Percentiles rank a stretch among this genome's conserved stretches.
phyloP scores from a whole-genome alignment of 1,140 invertebrate genomes.

The Popillia japonica region DNA sequence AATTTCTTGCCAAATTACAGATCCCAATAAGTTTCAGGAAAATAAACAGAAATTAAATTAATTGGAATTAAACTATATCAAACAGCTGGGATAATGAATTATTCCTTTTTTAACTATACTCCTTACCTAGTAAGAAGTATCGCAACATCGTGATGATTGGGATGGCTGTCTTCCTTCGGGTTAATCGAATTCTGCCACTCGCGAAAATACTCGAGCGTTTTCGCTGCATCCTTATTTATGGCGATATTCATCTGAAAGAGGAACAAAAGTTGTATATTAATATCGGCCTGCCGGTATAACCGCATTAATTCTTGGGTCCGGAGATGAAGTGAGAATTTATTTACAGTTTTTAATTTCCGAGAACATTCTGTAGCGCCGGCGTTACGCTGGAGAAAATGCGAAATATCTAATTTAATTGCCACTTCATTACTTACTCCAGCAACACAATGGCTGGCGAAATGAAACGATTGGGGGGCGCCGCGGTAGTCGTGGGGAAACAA shows the following conservation, averaged over 20 bases:
- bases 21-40: too few species aligned
- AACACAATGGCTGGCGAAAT: not conserved
- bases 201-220: constrained; percentile 68
- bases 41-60: too few species aligned
- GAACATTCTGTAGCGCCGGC: not conserved
- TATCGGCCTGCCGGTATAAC: not conserved
- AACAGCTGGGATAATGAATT: too few species aligned
- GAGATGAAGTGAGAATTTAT: constrained; percentile 25
- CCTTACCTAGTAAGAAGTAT: constrained; percentile 72
- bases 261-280: constrained; percentile 16
- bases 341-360: constrained; percentile 21
- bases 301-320: not conserved
- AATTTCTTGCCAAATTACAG: too few species aligned
- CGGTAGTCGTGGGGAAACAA: too few species aligned
- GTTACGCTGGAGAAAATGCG: not conserved
- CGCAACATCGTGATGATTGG: constrained; percentile 76
- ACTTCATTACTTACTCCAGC: not conserved
- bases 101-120: not conserved
- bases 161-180: constrained; percentile 67
- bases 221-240: constrained; percentile 65
- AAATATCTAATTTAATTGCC: not conserved
- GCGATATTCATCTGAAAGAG: constrained; percentile 51
- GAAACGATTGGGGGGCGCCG: not conserved
- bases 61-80: too few species aligned
- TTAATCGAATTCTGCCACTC: constrained; percentile 70